phyloP scores from a whole-genome alignment of 2,113 vertebrate species.

The Oxygymnocypris stewartii region DNA sequence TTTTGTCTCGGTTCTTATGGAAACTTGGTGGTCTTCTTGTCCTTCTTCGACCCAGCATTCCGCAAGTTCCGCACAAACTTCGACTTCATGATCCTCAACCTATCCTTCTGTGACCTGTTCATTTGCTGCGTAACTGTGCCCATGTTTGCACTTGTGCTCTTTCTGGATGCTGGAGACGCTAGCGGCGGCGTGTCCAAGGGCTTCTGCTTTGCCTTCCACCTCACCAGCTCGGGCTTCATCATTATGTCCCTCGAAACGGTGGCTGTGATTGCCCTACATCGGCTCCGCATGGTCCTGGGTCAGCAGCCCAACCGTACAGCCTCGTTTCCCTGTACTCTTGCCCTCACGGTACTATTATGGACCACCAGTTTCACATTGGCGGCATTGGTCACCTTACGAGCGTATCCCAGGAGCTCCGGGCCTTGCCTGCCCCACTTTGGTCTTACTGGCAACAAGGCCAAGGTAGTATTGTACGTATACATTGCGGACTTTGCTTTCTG shows the following conservation, averaged over 20 bases:
- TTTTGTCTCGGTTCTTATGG: constrained; percentile 94
- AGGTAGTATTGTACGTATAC: constrained; percentile 85
- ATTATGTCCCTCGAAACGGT: constrained; percentile 97
- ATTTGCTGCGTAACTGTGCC: constrained; percentile 90
- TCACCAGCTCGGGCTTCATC: constrained; percentile 91
- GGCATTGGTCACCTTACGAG: constrained; percentile 82
- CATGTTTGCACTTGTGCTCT: constrained; percentile 89
- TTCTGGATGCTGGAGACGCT: constrained; percentile 75
- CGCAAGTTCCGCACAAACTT: constrained; percentile 96
- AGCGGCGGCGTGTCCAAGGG: constrained; percentile 77
- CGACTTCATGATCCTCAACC: constrained; percentile 96
- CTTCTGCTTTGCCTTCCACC: constrained; percentile 93
- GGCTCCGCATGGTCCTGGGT: constrained; percentile 92
- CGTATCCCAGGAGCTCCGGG: constrained; percentile 77
- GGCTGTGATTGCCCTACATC: constrained; percentile 90
- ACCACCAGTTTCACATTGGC: constrained; percentile 91
- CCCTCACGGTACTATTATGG: constrained; percentile 89
- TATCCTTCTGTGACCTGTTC: constrained; percentile 96
- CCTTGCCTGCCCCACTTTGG: constrained; percentile 91
- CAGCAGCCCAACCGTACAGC: constrained; percentile 84
- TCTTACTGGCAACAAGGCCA: constrained; percentile 75
- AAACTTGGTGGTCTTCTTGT: constrained; percentile 93
- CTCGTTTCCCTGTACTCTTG: constrained; percentile 85
- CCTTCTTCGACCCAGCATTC: constrained; percentile 93
- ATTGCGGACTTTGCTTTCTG: constrained; percentile 91